Base-by-base conservation (phyloP, 2,113 vertebrate species). In the Serranochromis macrocephalus region DNA sequence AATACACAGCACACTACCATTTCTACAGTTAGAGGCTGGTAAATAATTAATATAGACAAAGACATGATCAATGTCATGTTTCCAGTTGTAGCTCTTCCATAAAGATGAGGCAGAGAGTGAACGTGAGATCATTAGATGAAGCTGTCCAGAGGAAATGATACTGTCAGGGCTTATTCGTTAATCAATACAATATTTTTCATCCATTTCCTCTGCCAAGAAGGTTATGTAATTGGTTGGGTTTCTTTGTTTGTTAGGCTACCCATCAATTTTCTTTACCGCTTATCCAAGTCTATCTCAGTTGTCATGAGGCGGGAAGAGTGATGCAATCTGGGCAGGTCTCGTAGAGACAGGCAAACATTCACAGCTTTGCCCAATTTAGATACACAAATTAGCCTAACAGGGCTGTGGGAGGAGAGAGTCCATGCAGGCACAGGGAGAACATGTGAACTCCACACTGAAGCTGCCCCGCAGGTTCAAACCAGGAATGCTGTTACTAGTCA, bases 131-230 rank as follows among this genome's bases (percentile, higher is more conserved):
- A 31, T 49, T 75, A 49, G 21, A 49, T 47, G 40, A 73, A 73
- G 68, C 40, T 19, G 71, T 29, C 71, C 42, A 26, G 16, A 75
- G 71, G 42, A 49, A 49, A 31, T 31, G 24, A 47, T 73, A 19
- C 71, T 19, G 0, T 75, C 0, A 19, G 71, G 24, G 24, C 4
- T 75, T 75, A 75, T 75, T 49, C 4, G 2, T 75, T 49, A 75
- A 75, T 49, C 42, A 75, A 31, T 75, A 49, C 9, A 75, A 47
- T 29, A 47, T 29, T 75, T 26, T 75, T 49, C 8, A 49, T 49
- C 24, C 42, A 49, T 31, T 19, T 12, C 16, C 71, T 75, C 71
- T 29, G 24, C 24, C 71, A 75, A 49, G 71, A 29, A 31, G 42
- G 16, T 49, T 7, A 75, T 47, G 71, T 0, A 29, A 47, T 29